Conservation (phyloP, 2,888 invertebrate genomes). For the Euproctis similis region DNA sequence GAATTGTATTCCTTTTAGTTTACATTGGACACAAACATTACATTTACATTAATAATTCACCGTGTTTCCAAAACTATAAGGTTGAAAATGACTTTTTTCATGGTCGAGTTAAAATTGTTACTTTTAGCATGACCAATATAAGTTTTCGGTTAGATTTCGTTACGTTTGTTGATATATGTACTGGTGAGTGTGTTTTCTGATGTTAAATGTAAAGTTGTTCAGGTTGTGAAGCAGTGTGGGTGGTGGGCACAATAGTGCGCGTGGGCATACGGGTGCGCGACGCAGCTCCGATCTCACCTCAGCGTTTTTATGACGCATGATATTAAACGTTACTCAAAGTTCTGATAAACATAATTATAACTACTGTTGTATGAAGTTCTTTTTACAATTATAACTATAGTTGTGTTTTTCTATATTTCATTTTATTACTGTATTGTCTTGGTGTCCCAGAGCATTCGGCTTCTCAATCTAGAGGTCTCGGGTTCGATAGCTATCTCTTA, state of each 20-base stretch:
- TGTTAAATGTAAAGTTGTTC: constrained; percentile 16
- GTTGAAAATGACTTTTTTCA: constrained; percentile 18
- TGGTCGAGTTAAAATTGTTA: constrained; percentile 12
- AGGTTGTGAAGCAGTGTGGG: constrained; percentile 38
- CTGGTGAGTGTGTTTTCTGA: constrained; percentile 5
- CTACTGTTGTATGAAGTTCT: too few relatives aligned
- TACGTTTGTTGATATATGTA: constrained; percentile 10
- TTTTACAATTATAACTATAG: too few relatives aligned
- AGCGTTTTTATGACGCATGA: constrained; percentile 25
- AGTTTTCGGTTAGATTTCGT: constrained; percentile 16
- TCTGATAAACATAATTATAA: too few relatives aligned
- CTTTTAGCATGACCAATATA: constrained; percentile 30
- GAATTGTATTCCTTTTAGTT: constrained; percentile 47
- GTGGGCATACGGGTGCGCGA: constrained; percentile 47
- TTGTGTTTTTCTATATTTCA: too few relatives aligned
- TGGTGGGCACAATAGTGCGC: constrained; percentile 48
- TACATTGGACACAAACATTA: constrained; percentile 36
- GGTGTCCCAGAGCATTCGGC: too few relatives aligned
- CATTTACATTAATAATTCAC: too few relatives aligned
- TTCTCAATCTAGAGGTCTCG: too few relatives aligned
- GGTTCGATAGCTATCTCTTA: too few relatives aligned
- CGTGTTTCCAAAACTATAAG: too few relatives aligned
- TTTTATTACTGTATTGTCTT: too few relatives aligned
- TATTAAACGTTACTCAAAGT: not conserved
- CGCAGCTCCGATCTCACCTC: constrained; percentile 40